Conservation (phyloP, 2,113 vertebrate genomes). For the Chamaea fasciata region DNA sequence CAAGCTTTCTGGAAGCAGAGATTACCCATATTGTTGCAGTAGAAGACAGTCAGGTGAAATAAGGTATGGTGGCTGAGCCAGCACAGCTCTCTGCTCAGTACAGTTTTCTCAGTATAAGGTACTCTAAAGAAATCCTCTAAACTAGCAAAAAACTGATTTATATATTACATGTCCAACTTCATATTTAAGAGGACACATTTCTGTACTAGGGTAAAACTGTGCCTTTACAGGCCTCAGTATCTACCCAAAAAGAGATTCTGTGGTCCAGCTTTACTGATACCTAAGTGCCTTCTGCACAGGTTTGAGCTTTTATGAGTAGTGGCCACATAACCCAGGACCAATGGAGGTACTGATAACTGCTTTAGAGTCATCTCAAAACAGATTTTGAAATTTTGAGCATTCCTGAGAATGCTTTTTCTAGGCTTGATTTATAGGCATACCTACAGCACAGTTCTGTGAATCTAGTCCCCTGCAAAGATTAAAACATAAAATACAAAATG, state of each 20-base stretch:
- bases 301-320: neutral
- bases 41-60: neutral
- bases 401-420: neutral
- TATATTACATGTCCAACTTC: neutral
- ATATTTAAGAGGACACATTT: neutral
- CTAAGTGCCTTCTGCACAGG: neutral
- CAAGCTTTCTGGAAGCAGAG: neutral
- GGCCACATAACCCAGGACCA: neutral
- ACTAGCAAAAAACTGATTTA: neutral
- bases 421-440: neutral
- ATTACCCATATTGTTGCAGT: neutral
- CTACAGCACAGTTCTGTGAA: neutral
- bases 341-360: neutral
- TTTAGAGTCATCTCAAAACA: neutral
- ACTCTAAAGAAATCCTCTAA: neutral
- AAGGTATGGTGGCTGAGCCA: neutral
- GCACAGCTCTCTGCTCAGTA: neutral
- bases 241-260: neutral
- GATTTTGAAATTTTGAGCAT: neutral
- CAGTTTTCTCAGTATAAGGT: neutral
- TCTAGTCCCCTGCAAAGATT: neutral
- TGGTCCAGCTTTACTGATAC: neutral
- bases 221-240: neutral
- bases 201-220: neutral
- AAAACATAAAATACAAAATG: neutral